Evolutionary conservation across 2,113 vertebrate species (phyloP).

Genomic region (Ammodytes dubius): DNA sequence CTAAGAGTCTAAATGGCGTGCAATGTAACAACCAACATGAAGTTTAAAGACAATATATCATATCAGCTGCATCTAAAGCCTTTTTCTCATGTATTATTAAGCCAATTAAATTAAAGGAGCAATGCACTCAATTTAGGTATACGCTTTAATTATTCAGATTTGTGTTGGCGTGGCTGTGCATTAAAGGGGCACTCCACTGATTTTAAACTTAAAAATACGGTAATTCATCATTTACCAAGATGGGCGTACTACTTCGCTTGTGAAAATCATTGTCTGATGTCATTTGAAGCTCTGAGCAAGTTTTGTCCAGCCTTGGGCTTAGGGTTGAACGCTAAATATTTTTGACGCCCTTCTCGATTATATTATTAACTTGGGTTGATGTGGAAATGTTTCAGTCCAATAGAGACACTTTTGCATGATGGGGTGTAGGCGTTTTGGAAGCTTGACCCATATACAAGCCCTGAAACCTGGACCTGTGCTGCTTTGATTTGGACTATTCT

Average conservation of each 20-base stretch:
- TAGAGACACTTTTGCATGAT: not conserved
- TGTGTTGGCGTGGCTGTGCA: not conserved
- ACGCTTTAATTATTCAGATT: not conserved
- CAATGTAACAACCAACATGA: slow-evolving; percentile 38
- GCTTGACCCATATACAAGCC: not conserved
- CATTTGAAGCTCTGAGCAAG: not conserved
- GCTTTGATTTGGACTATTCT: not conserved
- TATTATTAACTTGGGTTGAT: not conserved
- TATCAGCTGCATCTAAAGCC: slow-evolving; percentile 21
- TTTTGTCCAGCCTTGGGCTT: not conserved
- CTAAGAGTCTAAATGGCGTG: slow-evolving; percentile 23
- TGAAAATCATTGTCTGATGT: not conserved
- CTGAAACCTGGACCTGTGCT: not conserved
- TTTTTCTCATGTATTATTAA: not conserved
- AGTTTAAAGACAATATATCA: slow-evolving; percentile 35
- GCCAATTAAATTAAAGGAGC: slow-evolving; percentile 21
- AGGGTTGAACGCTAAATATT: not conserved
- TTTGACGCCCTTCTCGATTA: not conserved
- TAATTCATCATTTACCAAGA: not conserved
- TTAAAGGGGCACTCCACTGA: not conserved
- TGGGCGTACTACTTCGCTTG: not conserved
- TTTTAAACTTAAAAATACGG: not conserved
- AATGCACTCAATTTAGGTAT: not conserved
- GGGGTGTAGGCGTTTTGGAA: not conserved
- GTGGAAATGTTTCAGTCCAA: not conserved